Base-by-base conservation (phyloP, 2,888 invertebrate genomes). In the Ichneumon xanthorius region DNA sequence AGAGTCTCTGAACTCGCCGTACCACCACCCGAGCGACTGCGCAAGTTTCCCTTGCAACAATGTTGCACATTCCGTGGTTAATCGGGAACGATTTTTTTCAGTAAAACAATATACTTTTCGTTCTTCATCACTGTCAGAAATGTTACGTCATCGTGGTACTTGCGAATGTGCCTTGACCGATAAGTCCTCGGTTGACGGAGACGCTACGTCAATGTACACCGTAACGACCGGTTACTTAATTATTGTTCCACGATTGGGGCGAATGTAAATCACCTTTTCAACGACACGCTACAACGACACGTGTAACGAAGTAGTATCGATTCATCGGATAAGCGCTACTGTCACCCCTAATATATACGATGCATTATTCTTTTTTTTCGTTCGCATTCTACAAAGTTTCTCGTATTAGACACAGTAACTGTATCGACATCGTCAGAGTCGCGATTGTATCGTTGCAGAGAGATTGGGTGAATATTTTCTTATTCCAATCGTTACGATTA, bases 1-100 rank as follows among this genome's bases (percentile, higher is more conserved):
- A 71, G 53, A 55, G 84, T 84, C 84, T 84, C 72, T 84, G 84
- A 84, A 80, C 80, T 76, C 78, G 19, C 14, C 6, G 9, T n/a
- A 0, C 19, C 14, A 26, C 9, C 16, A 22, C 1, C 30, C 37
- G 19, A 67, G 11, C 22, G 19, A 67, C 19, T 40, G 58, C 26
- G 14, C 40, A 61, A 33, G 11, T 50, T 11, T n/a, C 48, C 40
- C 33, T 50, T 26, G 71, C 37, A 30, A 63, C 70, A 40, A 19
- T 40, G 61, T 50, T 14, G 55, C 58, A 53, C 7, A 9, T 37
- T 65, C 9, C 4, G 16, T 4, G 5, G 14, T 61, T 2, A 6
- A 22, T 61, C 22, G 14, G 61, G 0, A 53, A 6, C n/a, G 53
- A 6, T 22, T 19, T 19, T 19, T 22, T n/a, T 1, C 33, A 5